phyloP scores from a whole-genome alignment of 1,140 invertebrate genomes.

The Drosophila insularis region DNA sequence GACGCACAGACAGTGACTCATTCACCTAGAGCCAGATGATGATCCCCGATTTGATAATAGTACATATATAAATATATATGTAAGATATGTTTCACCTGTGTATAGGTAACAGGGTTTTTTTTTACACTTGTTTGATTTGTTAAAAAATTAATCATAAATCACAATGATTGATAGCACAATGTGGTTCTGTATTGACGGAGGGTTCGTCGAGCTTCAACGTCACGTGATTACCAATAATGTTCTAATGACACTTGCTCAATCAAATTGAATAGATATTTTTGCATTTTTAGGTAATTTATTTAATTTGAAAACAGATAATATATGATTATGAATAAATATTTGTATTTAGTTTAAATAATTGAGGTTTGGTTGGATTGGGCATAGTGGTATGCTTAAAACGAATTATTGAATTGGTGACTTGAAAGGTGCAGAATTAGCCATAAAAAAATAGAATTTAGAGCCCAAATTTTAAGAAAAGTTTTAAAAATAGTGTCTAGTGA shows the following conservation, averaged over 20 bases:
- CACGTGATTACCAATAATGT: constrained; percentile 57
- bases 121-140: constrained; percentile 38
- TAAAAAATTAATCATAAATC: constrained; percentile 65
- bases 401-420: too few species aligned
- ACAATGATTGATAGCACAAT: constrained; percentile 60
- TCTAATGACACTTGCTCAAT: constrained; percentile 22
- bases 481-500: too few species aligned
- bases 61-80: not conserved
- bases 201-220: constrained; percentile 27
- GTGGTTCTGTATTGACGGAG: not conserved
- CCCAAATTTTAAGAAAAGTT: too few species aligned
- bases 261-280: not conserved
- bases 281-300: too few species aligned
- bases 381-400: too few species aligned
- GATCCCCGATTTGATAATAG: constrained; percentile 1
- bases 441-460: too few species aligned
- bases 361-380: too few species aligned
- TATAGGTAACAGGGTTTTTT: not conserved
- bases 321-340: too few species aligned
- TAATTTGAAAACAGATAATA: too few species aligned
- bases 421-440: too few species aligned
- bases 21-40: not conserved
- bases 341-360: too few species aligned
- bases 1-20: constrained; percentile 21
- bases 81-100: not conserved